Percentiles rank a stretch among this genome's conserved stretches.
Evolutionary conservation across 1,140 invertebrate genomes (phyloP).

Genomic region (Battus philenor): DNA sequence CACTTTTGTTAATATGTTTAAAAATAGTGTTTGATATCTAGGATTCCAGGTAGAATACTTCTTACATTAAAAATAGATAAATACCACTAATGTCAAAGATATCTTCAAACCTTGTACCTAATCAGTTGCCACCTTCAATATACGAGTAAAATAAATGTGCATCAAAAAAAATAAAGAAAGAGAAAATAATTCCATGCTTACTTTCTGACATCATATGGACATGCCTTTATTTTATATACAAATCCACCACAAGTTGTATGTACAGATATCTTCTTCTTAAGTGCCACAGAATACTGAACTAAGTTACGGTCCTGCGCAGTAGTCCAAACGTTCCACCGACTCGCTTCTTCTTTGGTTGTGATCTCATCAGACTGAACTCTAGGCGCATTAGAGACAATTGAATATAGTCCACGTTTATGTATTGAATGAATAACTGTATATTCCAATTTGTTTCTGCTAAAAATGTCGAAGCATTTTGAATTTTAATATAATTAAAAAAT

Average conservation of each 20-base stretch:
- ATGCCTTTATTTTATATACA: conserved; percentile 80
- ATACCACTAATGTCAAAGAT: too few species aligned
- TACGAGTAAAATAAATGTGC: too few species aligned
- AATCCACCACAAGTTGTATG: conserved; percentile 81
- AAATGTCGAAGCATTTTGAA: too few species aligned
- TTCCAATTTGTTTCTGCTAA: conserved; percentile 50
- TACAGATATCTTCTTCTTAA: conserved; percentile 54
- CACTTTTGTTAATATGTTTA: too few species aligned
- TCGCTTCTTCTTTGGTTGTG: neutral
- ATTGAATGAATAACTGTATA: conserved; percentile 37
- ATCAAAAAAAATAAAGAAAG: too few species aligned
- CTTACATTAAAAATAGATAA: too few species aligned
- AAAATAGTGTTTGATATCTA: too few species aligned
- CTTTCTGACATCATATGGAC: conserved; percentile 83
- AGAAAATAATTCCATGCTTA: conserved; percentile 37
- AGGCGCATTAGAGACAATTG: conserved; percentile 43
- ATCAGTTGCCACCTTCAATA: too few species aligned
- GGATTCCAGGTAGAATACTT: too few species aligned
- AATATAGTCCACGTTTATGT: conserved; percentile 45
- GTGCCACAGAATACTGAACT: conserved; percentile 73
- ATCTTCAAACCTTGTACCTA: too few species aligned
- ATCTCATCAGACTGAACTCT: conserved; percentile 26
- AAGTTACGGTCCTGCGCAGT: conserved; percentile 80
- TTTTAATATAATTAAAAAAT: too few species aligned
- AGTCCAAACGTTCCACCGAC: conserved; percentile 76